Conservation (phyloP, 2,113 vertebrate genomes). For the Coryphaenoides rupestris region DNA sequence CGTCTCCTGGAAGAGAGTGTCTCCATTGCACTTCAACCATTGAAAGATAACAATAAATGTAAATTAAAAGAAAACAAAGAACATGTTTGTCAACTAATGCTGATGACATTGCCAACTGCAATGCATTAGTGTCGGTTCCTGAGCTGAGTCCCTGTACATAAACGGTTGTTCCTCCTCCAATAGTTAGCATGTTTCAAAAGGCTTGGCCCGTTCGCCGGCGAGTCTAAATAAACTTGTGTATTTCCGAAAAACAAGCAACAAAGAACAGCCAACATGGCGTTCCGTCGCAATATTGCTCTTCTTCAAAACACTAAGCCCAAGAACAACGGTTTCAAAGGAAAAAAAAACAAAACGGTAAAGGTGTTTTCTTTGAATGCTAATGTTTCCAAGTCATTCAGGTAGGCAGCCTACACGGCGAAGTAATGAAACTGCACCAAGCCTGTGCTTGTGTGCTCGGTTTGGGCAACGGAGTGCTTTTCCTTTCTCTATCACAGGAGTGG, state of each 20-base stretch:
- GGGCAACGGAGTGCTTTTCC: constrained; percentile 40
- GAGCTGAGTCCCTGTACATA: constrained; percentile 51
- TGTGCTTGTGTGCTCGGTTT: background rate
- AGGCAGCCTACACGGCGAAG: background rate
- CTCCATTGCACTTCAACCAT: constrained; percentile 34
- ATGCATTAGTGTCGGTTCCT: constrained; percentile 56
- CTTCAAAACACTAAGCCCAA: background rate
- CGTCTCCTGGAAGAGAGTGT: background rate
- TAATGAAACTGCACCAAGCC: background rate
- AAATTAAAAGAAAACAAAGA: too few relatives aligned
- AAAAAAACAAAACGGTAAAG: background rate
- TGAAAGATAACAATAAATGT: constrained; percentile 24
- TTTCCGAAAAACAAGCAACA: constrained; percentile 1
- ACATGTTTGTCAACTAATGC: constrained; percentile 11
- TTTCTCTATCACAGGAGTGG: constrained; percentile 48
- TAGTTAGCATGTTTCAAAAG: constrained; percentile 20
- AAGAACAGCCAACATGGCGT: background rate
- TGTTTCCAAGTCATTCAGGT: background rate
- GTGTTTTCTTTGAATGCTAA: background rate
- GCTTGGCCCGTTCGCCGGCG: background rate
- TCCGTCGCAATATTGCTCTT: background rate
- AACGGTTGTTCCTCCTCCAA: constrained; percentile 20
- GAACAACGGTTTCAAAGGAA: background rate
- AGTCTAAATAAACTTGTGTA: constrained; percentile 8
- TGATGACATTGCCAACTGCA: constrained; percentile 57